Conservation (phyloP, 37 sponge, comb jelly and placozoan genomes). For the Aplysina aerophoba region DNA sequence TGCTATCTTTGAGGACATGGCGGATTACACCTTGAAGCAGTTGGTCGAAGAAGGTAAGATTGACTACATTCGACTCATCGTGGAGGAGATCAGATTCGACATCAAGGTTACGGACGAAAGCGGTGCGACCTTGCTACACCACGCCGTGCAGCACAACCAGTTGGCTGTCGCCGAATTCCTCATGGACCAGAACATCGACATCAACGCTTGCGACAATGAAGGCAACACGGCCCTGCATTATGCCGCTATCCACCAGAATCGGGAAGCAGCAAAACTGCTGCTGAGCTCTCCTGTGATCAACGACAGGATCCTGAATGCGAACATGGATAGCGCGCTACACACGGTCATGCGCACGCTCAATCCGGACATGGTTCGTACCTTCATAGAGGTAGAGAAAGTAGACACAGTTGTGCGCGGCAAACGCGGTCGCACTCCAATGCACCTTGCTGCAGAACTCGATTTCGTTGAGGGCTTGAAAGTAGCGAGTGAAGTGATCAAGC, state of each 20-base stretch:
- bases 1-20: background rate
- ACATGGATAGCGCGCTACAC: slow-evolving; percentile 67
- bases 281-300: slow-evolving; percentile 49
- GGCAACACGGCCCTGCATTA: slow-evolving; percentile 88
- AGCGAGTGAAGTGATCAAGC: background rate
- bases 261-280: slow-evolving; percentile 53
- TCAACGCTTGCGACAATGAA: slow-evolving; percentile 62
- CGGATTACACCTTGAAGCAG: slow-evolving; percentile 21
- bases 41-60: slow-evolving; percentile 57
- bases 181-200: slow-evolving; percentile 58
- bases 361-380: slow-evolving; percentile 39
- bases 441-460: slow-evolving; percentile 73
- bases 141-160: slow-evolving; percentile 59
- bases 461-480: slow-evolving; percentile 24
- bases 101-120: slow-evolving; percentile 41
- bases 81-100: slow-evolving; percentile 21
- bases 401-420: slow-evolving; percentile 45
- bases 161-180: slow-evolving; percentile 62
- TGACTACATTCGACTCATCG: slow-evolving; percentile 37
- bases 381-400: slow-evolving; percentile 40
- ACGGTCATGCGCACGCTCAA: slow-evolving; percentile 57
- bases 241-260: slow-evolving; percentile 47
- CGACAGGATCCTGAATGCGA: slow-evolving; percentile 52
- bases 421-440: slow-evolving; percentile 68
- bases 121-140: slow-evolving; percentile 63